phyloP scores from a whole-genome alignment of 2,797 vertebrate species.

The Leptodactylus fallax region DNA sequence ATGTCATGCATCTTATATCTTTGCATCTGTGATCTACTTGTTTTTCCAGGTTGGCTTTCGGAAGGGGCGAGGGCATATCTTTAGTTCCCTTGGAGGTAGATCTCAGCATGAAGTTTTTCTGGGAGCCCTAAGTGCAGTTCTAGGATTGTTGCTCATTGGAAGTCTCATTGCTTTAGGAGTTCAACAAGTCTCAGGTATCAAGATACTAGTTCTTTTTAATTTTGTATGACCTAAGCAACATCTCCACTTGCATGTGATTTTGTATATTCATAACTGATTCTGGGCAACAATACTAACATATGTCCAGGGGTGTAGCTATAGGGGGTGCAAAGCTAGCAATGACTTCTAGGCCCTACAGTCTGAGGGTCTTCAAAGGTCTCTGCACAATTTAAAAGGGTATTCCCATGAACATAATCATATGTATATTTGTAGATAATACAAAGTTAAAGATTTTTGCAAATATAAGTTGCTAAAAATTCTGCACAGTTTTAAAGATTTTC shows the following conservation, averaged over 20 bases:
- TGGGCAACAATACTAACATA: background rate
- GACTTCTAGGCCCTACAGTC: too few species aligned
- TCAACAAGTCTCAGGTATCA: constrained; percentile 84
- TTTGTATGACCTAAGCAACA: background rate
- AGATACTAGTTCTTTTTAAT: background rate
- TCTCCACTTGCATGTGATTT: background rate
- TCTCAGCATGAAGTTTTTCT: constrained; percentile 88
- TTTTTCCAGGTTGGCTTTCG: constrained; percentile 86
- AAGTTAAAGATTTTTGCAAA: too few species aligned
- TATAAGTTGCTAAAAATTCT: too few species aligned
- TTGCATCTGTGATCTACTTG: background rate
- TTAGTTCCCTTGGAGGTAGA: constrained; percentile 77
- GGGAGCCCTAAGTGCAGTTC: constrained; percentile 77
- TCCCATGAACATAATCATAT: too few species aligned
- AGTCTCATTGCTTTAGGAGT: constrained; percentile 84
- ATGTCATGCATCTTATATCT: background rate
- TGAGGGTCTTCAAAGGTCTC: too few species aligned
- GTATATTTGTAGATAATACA: too few species aligned
- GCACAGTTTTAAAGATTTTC: too few species aligned
- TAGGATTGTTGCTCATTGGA: constrained; percentile 83
- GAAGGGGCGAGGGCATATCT: constrained; percentile 79
- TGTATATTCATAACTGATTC: background rate
- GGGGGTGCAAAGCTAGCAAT: too few species aligned
- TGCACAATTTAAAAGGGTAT: too few species aligned
- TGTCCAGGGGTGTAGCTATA: background rate